phyloP scores from a whole-genome alignment of 2,888 invertebrate genomes.

The Phalera bucephala region DNA sequence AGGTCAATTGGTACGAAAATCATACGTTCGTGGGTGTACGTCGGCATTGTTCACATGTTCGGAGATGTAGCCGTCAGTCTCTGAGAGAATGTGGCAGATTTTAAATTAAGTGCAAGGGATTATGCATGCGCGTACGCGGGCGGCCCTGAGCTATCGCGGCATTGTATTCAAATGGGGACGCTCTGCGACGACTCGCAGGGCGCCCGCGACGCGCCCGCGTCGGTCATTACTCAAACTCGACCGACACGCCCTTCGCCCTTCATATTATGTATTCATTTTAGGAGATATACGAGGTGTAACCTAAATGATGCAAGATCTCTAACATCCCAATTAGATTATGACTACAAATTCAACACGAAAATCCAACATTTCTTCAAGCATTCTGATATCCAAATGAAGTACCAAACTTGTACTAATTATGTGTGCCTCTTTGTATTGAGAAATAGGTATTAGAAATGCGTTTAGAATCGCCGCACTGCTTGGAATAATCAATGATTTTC shows the following conservation, averaged over 20 bases:
- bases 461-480: too few relatives aligned
- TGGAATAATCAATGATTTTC: too few relatives aligned
- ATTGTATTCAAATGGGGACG: constrained; percentile 78
- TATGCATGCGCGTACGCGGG: constrained; percentile 72
- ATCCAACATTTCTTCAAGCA: too few relatives aligned
- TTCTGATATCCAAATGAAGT: too few relatives aligned
- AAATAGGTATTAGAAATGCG: too few relatives aligned
- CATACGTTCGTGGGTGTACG: constrained; percentile 36
- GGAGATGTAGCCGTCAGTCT: constrained; percentile 54
- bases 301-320: too few relatives aligned
- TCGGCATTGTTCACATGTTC: constrained; percentile 46
- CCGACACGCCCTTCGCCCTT: constrained; percentile 48
- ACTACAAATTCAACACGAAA: too few relatives aligned
- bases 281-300: too few relatives aligned
- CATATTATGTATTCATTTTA: too few relatives aligned
- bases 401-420: too few relatives aligned
- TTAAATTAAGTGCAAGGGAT: constrained; percentile 62
- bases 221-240: constrained; percentile 56
- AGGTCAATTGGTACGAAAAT: constrained; percentile 61
- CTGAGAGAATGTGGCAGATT: constrained; percentile 64
- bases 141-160: constrained; percentile 75
- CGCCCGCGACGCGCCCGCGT: constrained; percentile 40
- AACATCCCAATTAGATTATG: too few relatives aligned
- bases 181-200: constrained; percentile 45
- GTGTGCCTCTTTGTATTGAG: too few relatives aligned